Evolutionary conservation across 2,888 invertebrate species (phyloP).

Genomic region (Pimpla rufipes): DNA sequence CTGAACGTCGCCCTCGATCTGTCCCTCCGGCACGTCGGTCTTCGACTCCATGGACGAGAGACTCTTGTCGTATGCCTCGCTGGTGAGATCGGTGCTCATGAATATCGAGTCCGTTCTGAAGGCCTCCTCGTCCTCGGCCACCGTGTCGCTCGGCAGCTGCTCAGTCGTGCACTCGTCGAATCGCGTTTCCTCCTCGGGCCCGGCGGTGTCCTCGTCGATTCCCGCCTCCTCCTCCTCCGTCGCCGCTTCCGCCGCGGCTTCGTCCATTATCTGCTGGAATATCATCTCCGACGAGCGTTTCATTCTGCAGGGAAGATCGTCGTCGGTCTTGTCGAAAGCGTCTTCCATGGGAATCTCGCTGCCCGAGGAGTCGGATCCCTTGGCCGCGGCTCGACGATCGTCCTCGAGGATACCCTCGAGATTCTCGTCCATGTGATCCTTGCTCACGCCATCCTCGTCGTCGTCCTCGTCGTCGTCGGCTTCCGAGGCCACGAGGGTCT

Average conservation of each 20-base stretch:
- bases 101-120: conserved; percentile 65
- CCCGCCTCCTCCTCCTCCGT: conserved; percentile 70
- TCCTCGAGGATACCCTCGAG: conserved; percentile 84
- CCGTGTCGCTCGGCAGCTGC: conserved; percentile 84
- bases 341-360: conserved; percentile 77
- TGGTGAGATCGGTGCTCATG: conserved; percentile 64
- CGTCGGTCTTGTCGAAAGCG: conserved; percentile 86
- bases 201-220: conserved; percentile 83
- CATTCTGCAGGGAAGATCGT: conserved; percentile 88
- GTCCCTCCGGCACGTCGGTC: conserved; percentile 86
- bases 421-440: conserved; percentile 87
- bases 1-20: conserved; percentile 41
- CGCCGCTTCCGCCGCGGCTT: conserved; percentile 81
- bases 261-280: conserved; percentile 90
- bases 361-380: conserved; percentile 75
- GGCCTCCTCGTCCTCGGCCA: conserved; percentile 87
- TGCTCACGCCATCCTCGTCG: conserved; percentile 89
- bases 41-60: conserved; percentile 83
- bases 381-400: conserved; percentile 77
- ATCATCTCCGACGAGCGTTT: conserved; percentile 97
- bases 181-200: conserved; percentile 83
- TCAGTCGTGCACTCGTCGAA: conserved; percentile 66
- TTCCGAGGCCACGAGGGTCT: conserved; percentile 96
- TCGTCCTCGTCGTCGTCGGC: conserved; percentile 90
- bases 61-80: conserved; percentile 65